phyloP scores from a whole-genome alignment of 2,113 vertebrate species.

The Burhinus oedicnemus region DNA sequence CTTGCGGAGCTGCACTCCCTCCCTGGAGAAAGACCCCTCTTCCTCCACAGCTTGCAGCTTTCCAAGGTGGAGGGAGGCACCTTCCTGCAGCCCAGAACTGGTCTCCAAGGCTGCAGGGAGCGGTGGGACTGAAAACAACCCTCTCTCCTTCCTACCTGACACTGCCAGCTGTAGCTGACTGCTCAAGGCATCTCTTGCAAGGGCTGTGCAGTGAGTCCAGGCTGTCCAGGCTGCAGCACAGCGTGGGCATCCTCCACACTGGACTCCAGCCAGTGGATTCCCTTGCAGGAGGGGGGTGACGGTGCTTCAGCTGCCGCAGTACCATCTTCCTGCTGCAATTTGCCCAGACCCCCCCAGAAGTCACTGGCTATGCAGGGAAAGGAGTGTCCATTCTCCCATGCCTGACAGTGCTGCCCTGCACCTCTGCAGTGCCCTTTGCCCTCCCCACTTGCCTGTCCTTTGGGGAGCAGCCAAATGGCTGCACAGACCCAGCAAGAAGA shows the following conservation, averaged over 20 bases:
- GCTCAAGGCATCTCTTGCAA: not conserved
- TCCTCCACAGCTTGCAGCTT: not conserved
- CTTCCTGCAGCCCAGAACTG: not conserved
- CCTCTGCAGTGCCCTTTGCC: too few species aligned
- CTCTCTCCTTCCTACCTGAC: not conserved
- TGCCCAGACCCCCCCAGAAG: not conserved
- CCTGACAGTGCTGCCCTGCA: not conserved
- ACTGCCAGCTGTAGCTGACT: fast-evolving
- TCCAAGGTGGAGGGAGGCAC: not conserved
- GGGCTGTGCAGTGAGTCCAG: fast-evolving
- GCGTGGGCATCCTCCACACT: fast-evolving
- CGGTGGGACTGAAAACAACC: fast-evolving
- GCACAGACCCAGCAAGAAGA: fast-evolving
- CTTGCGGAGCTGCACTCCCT: not conserved
- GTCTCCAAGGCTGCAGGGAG: not conserved
- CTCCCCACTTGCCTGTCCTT: too few species aligned
- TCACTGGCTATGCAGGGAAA: not conserved
- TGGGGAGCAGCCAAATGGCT: fast-evolving
- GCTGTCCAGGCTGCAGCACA: not conserved
- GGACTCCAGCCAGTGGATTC: fast-evolving
- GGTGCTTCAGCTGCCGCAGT: fast-evolving
- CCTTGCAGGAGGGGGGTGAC: fast-evolving
- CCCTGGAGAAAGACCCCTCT: not conserved
- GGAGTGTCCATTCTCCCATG: fast-evolving
- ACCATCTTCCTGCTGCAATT: fast-evolving